Evolutionary conservation across 2,113 vertebrate species (phyloP).

Genomic region (Dicaeum eximium): DNA sequence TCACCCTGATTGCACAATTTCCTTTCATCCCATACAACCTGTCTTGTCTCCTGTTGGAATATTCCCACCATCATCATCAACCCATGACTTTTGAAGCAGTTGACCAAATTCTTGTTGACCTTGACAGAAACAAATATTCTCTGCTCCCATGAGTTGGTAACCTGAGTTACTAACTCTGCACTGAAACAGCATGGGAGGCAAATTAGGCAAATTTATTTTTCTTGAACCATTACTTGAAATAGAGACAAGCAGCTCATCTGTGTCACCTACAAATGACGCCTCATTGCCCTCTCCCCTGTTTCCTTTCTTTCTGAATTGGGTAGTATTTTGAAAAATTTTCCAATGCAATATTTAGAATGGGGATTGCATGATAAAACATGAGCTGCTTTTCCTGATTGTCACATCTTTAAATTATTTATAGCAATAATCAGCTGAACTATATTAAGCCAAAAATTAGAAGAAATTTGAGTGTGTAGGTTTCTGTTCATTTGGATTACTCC

Average conservation of each 20-base stretch:
- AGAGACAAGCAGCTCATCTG: background rate
- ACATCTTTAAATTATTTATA: conserved; percentile 15
- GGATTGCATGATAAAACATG: background rate
- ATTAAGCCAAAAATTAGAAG: conserved; percentile 3
- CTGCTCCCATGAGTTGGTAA: background rate
- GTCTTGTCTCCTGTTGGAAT: background rate
- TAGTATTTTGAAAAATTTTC: background rate
- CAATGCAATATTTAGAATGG: background rate
- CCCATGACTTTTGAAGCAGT: background rate
- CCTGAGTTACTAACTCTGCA: background rate
- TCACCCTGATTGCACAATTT: background rate
- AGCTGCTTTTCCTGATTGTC: background rate
- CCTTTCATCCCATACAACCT: background rate
- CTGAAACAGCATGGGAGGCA: background rate
- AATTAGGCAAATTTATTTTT: background rate
- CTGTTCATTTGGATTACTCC: background rate
- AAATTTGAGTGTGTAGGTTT: background rate
- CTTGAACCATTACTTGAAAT: background rate
- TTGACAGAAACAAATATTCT: background rate
- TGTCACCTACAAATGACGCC: background rate
- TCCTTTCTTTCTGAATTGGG: background rate
- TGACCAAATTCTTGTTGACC: background rate
- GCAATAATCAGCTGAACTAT: conserved; percentile 10
- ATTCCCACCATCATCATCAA: background rate
- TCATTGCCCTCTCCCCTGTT: background rate